Base-by-base conservation (phyloP, 2,797 vertebrate genomes). In the Oceanodroma leucorhoa region DNA sequence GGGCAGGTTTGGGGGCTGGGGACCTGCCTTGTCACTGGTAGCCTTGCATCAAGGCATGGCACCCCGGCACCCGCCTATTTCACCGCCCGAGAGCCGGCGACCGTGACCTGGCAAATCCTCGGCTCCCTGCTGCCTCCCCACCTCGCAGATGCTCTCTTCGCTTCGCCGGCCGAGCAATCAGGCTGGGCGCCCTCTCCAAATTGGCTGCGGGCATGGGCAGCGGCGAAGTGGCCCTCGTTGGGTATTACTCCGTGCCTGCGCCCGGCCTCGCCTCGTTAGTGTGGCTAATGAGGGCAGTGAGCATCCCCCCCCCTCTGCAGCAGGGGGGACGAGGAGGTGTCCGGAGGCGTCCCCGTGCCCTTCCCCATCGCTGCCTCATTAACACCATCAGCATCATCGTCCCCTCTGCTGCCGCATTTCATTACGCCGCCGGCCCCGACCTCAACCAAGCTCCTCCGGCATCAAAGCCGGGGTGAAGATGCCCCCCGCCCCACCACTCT, bases 211-310 rank as follows among this genome's bases (percentile, higher is more conserved):
- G n/a, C 80, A 36, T 10, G 41, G 43, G 67, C 60, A 73, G 92
- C 71, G 32, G 94, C 40, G 6, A 96, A 98, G 76, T 95, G 97
- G 96, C 96, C 95, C 71, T 78, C 32, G 2, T 2, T 14, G 36
- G n/a, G 18, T 71, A 64, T 38, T 54, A 12, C 67, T 94, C 61
- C 77, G 51, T 96, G 97, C 94, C 70, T 57, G 60, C 3, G 27
- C 78, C 43, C 3, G 3, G 29, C 53, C 62, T 40, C 4, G 30
- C 78, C 89, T 94, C 57, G 88, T 98, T 96, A 97, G 87, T 9
- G 71, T 14, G 21, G 34, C 46, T 89, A 92, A 94, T 1, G 14
- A 86, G 24, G 61, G 54, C 24, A 7, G 48, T 1, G 13, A 89
- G 53, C 89, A 46, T 22, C 65, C 27, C 13, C 21, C n/a, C 9